Base-by-base conservation (phyloP, 2,797 vertebrate genomes). In the Poecilia gillii region DNA sequence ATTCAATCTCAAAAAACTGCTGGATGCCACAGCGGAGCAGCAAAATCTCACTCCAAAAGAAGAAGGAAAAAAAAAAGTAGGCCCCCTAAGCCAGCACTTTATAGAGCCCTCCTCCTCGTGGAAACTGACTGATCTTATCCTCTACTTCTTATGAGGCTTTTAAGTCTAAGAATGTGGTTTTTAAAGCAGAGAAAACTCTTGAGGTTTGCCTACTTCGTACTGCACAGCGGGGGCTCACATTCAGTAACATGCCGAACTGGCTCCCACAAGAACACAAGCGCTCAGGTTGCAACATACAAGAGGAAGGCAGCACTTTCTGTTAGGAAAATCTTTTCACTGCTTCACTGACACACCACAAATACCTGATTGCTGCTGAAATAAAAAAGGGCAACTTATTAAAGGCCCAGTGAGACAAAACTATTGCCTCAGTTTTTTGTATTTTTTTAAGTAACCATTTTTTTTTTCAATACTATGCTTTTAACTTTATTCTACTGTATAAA, bases 171-270 rank as follows among this genome's bases (percentile, higher is more conserved):
- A 71, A 71, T 71, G 43, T 45, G 68, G 41, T 71, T 46, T 45
- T 71, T 71, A 71, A 71, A 71, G 43, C n/a, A 46, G 68, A 46
- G 68, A 71, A 45, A 71, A 71, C 41, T 71, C n/a, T 71, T 71
- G 43, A 71, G 68, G 68, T 49, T 33, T 13, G 28, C 53, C 73
- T 28, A 75, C 39, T 75, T 59, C 53, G n/a, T 62, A 46, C 14
- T 3, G n/a, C 53, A 33, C 53, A 59, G 73, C 53, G 28, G 73
- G 39, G 73, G 53, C 39, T 57, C 73, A 43, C 36, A 43, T 39
- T 74, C 23, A 41, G 33, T 9, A 41, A 41, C 39, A 57, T 18
- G 7, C 6, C 13, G 2, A 57, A 57, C 51, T 57, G 53, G 23
- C 41, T 46, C 68, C 68, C 73, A 31, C 6, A 59, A 28, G 68